Base-by-base conservation (phyloP, 2,113 vertebrate species). In the Sapayoa aenigma region DNA sequence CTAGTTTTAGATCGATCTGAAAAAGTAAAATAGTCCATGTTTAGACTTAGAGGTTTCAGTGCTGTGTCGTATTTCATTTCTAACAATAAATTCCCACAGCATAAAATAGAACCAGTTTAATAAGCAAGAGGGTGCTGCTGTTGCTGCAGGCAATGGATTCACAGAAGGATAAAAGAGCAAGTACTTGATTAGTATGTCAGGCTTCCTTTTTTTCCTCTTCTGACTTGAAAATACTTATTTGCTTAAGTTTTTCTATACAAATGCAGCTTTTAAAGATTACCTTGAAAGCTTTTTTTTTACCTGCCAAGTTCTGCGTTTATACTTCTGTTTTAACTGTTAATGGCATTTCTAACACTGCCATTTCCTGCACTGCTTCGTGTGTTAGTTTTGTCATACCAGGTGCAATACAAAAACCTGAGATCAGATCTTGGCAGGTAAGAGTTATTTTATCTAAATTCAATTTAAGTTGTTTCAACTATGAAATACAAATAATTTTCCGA, bases 371-470 rank as follows among this genome's bases (percentile, higher is more conserved):
- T 96, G 84, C 84, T 96, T 95, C 71, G 52, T 17, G 24, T 95
- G 84, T 96, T 97, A 95, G 94, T 96, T 96, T 60, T 97, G 96
- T 97, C 92, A 93, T 94, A 96, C 62, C 96, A 97, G 91, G 90
- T 92, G 94, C 83, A 96, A 90, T 95, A 88, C 90, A 96, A 90
- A 96, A 96, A 97, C 79, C 80, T 91, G 87, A 96, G 89, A 91
- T 96, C 84, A 95, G 89, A 95, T 63, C 83, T 95, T 71, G 90
- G 60, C 79, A 92, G 72, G 42, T 94, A 93, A 89, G 86, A 96
- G 74, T 94, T 90, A 55, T 33, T 81, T 68, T 14, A 47, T 84
- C 6, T 42, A 53, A 50, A 30, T 24, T 49, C 21, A 63, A 49
- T 76, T 35, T 9, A 49, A 9, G 14, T 63, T 63, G 49, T 84